Conservation (phyloP, 2,797 vertebrate species). For the Xenentodon cancila region DNA sequence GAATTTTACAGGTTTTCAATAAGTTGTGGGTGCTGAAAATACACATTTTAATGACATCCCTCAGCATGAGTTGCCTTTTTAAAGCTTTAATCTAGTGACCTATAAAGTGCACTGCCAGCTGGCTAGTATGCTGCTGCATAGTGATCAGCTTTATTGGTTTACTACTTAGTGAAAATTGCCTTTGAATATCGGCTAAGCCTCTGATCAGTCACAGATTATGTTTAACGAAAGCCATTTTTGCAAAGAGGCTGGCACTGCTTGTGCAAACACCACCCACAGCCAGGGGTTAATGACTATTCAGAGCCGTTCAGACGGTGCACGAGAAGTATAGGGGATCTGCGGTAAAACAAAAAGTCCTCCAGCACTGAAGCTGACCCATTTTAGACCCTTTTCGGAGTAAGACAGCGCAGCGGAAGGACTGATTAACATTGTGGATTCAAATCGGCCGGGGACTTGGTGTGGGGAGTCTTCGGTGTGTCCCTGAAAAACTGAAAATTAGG, state of each 20-base stretch:
- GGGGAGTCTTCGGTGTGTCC: no score
- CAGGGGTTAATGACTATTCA: constrained; percentile 12
- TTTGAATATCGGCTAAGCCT: constrained; percentile 31
- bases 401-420: neutral
- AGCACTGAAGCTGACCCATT: constrained; percentile 1
- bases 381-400: neutral
- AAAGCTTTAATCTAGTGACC: constrained; percentile 11
- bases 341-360: neutral
- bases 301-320: neutral
- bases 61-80: neutral
- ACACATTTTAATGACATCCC: neutral
- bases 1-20: neutral
- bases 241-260: constrained; percentile 19
- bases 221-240: constrained; percentile 33
- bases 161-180: constrained; percentile 20
- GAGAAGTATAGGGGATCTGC: neutral
- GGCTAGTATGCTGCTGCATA: neutral
- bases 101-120: neutral
- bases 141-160: constrained; percentile 24
- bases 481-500: no score
- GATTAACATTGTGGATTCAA: no score
- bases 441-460: no score
- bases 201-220: constrained; percentile 22
- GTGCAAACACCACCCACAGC: constrained; percentile 24
- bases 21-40: neutral